Conservation (phyloP, 2,888 invertebrate species). For the Sesia bembeciformis region DNA sequence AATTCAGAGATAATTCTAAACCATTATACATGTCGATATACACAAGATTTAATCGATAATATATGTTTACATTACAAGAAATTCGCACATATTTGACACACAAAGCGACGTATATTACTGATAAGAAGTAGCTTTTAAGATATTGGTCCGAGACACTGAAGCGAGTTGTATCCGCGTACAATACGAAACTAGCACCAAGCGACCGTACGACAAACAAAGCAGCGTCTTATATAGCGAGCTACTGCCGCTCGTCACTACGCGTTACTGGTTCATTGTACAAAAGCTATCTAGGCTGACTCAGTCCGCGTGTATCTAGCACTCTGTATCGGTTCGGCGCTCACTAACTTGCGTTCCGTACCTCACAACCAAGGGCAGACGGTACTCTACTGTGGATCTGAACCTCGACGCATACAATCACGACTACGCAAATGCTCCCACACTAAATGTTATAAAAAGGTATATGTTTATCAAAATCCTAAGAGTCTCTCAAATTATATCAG, state of each 20-base stretch:
- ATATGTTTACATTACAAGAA: slow-evolving; percentile 66
- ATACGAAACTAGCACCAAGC: slow-evolving; percentile 68
- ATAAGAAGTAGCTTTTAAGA: slow-evolving; percentile 57
- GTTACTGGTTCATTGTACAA: slow-evolving; percentile 24
- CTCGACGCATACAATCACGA: background rate
- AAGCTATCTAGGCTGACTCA: slow-evolving; percentile 37
- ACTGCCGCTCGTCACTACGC: slow-evolving; percentile 16
- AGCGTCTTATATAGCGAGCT: slow-evolving; percentile 20
- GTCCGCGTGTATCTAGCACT: slow-evolving; percentile 10
- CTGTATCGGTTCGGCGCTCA: slow-evolving; percentile 1
- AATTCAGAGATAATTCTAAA: slow-evolving; percentile 62
- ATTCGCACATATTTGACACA: slow-evolving; percentile 74
- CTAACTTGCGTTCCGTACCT: slow-evolving; percentile 9
- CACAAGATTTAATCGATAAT: slow-evolving; percentile 56
- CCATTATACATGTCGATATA: slow-evolving; percentile 73
- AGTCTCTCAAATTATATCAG: slow-evolving; percentile 33
- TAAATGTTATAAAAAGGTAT: slow-evolving; percentile 56
- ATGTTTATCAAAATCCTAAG: slow-evolving; percentile 52
- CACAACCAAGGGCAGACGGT: slow-evolving; percentile 27
- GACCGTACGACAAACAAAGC: slow-evolving; percentile 58
- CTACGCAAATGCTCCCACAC: slow-evolving; percentile 30
- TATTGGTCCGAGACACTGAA: slow-evolving; percentile 73
- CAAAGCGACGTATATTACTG: slow-evolving; percentile 68
- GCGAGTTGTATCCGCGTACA: slow-evolving; percentile 57
- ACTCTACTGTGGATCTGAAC: background rate